A percentile compares a stretch with the other conserved stretches of the same genome.
Conservation (phyloP, 1,140 invertebrate species). For the Drosophila gunungcola region DNA sequence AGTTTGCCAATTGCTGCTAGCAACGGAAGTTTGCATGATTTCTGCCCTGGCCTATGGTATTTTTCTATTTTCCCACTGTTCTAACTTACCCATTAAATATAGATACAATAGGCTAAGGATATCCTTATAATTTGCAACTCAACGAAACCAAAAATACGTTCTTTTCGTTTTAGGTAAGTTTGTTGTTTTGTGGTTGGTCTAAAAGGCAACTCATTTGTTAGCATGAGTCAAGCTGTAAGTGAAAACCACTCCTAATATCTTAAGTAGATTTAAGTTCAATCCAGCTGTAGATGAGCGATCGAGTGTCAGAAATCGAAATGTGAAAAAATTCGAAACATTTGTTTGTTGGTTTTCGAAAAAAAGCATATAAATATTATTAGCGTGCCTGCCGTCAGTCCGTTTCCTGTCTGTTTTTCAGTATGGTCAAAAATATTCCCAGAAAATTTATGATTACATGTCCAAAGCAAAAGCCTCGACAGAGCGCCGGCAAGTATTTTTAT, state of each 20-base stretch:
- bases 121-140: conserved; percentile 16
- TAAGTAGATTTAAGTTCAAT: conserved; percentile 43
- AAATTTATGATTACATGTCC: conserved; percentile 63
- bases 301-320: conserved; percentile 33
- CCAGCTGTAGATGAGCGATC: conserved; percentile 20
- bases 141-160: conserved; percentile 25
- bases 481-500: conserved; percentile 42
- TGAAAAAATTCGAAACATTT: conserved; percentile 38
- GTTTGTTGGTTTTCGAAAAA: conserved; percentile 34
- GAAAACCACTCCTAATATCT: conserved; percentile 21
- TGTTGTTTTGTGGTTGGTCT: conserved; percentile 61
- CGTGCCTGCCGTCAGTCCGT: conserved; percentile 5
- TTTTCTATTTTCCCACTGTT: neutral
- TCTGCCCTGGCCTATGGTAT: neutral
- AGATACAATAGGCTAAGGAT: conserved; percentile 36
- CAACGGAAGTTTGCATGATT: conserved; percentile 52
- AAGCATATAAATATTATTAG: conserved; percentile 34
- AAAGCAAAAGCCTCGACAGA: conserved; percentile 17
- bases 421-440: conserved; percentile 42
- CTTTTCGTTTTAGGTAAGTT: conserved; percentile 77
- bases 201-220: conserved; percentile 35
- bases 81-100: conserved; percentile 16
- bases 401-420: conserved; percentile 14
- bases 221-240: conserved; percentile 76
- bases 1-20: conserved; percentile 21